These are phyloP conservation scores for Drosophila bifasciata DNA, from an alignment of 1,140 invertebrate genomes.

Conservation along the genomic window DNA sequence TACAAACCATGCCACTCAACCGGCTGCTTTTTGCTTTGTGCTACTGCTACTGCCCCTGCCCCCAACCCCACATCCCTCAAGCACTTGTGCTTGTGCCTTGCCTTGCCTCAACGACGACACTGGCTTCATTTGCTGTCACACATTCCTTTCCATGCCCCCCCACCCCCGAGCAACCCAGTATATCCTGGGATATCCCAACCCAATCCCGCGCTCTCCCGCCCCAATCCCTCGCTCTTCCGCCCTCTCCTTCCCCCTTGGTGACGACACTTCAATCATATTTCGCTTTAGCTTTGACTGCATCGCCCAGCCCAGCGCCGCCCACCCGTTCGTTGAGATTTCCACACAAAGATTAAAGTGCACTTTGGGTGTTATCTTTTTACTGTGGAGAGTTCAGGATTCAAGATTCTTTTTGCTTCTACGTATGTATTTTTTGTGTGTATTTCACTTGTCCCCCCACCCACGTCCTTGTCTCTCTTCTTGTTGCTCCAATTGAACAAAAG, in stretches of 20 bases:
- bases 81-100: neutral
- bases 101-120: constrained; percentile 6
- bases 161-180: neutral
- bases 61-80: neutral
- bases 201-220: no score
- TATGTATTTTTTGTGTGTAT: constrained; percentile 13
- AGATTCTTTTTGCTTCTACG: constrained; percentile 31
- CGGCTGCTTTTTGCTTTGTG: constrained; percentile 39
- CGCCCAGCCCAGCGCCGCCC: constrained; percentile 30
- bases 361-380: constrained; percentile 77
- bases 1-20: constrained; percentile 44
- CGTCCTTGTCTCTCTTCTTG: constrained; percentile 21
- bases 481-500: constrained; percentile 75
- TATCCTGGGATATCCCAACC: no score
- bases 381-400: constrained; percentile 62
- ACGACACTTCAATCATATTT: constrained; percentile 76
- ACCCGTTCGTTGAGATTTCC: constrained; percentile 57
- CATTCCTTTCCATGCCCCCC: constrained; percentile 8
- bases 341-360: constrained; percentile 80
- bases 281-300: constrained; percentile 55
- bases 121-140: constrained; percentile 35
- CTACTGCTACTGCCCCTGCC: neutral
- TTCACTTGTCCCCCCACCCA: constrained; percentile 6
- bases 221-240: no score
- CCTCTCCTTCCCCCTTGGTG: neutral